Conservation (phyloP, 2,113 vertebrate genomes). For the Coregonus clupeaformis region DNA sequence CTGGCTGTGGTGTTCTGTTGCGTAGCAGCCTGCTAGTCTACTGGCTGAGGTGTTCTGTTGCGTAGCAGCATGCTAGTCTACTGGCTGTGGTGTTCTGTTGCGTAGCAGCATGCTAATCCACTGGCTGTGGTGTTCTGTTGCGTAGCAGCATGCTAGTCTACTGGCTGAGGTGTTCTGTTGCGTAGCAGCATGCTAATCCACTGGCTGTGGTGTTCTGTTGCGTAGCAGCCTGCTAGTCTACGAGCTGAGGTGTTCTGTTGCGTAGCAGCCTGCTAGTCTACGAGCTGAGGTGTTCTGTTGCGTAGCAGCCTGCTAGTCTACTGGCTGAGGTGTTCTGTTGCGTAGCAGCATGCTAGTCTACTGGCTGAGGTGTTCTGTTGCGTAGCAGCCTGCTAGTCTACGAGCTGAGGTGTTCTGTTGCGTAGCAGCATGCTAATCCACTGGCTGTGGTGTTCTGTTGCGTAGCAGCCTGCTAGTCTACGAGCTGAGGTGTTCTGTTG, state of each 20-base stretch:
- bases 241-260: slow-evolving; percentile 6
- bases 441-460: no score
- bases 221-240: slow-evolving; percentile 32
- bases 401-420: slow-evolving; percentile 6
- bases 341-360: slow-evolving; percentile 51
- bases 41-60: no score
- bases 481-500: slow-evolving; percentile 12
- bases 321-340: slow-evolving; percentile 7
- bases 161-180: slow-evolving; percentile 7
- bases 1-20: slow-evolving; percentile 13
- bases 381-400: slow-evolving; percentile 32
- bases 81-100: slow-evolving; percentile 8
- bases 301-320: slow-evolving; percentile 32
- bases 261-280: slow-evolving; percentile 32
- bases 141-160: slow-evolving; percentile 33
- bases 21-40: slow-evolving; percentile 46
- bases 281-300: slow-evolving; percentile 6
- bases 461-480: slow-evolving; percentile 32
- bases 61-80: slow-evolving; percentile 33
- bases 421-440: slow-evolving; percentile 47
- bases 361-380: no score
- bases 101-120: slow-evolving; percentile 47
- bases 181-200: slow-evolving; percentile 47
- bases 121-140: no score
- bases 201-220: no score